Conservation (phyloP, 23 tunicate species). For the Trididemnum clinides region DNA sequence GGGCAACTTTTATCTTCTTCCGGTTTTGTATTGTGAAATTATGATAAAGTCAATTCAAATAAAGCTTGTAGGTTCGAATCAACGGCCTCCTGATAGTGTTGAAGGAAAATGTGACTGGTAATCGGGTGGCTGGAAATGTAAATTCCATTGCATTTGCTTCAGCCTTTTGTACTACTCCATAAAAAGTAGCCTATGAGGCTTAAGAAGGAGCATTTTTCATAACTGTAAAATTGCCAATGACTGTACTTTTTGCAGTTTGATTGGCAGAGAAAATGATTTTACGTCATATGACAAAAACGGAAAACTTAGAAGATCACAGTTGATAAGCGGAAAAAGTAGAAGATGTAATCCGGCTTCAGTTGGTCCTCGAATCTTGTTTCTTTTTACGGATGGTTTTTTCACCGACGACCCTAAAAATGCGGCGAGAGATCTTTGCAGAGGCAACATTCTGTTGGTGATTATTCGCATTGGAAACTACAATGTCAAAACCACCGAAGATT, state of each 20-base stretch:
- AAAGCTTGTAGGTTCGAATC: no score
- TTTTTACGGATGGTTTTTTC: conserved; percentile 70
- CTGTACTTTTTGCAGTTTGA: not conserved
- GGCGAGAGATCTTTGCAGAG: conserved; percentile 64
- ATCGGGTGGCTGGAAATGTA: no score
- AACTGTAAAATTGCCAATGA: no score
- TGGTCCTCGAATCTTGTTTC: conserved; percentile 60
- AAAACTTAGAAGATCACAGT: not conserved
- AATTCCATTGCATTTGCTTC: no score
- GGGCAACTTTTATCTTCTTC: no score
- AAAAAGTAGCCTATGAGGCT: not conserved
- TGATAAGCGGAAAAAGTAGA: not conserved
- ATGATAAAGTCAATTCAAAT: no score
- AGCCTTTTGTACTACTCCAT: no score
- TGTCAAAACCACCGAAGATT: conserved; percentile 32
- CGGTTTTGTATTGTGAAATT: no score
- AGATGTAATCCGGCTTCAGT: not conserved
- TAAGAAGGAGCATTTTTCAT: not conserved
- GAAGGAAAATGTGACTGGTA: no score
- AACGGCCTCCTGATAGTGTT: no score
- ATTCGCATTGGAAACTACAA: conserved; percentile 50
- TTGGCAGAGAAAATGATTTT: not conserved
- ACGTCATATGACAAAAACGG: not conserved
- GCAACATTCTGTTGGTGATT: conserved; percentile 65
- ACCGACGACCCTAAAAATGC: conserved; percentile 67